Evolutionary conservation across 2,113 vertebrate genomes (phyloP).

Genomic region (Riparia riparia): DNA sequence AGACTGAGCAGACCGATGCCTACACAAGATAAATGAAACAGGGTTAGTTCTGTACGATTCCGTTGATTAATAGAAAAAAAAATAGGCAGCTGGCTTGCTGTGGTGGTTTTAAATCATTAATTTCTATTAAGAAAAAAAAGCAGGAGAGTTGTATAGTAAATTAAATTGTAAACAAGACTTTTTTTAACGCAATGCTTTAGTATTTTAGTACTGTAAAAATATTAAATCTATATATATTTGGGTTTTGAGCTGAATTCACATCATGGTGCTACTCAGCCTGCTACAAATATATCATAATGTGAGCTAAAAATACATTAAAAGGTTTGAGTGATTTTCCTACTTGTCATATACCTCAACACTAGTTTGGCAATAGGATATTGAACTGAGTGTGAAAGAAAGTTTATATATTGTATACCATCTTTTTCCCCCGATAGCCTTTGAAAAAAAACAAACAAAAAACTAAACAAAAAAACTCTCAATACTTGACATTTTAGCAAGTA

Average conservation of each 20-base stretch:
- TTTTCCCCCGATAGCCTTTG: slow-evolving; percentile 74
- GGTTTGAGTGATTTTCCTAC: slow-evolving; percentile 90
- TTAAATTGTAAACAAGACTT: slow-evolving; percentile 89
- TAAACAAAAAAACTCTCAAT: slow-evolving; percentile 75
- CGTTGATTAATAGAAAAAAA: slow-evolving; percentile 60
- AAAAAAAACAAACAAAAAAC: slow-evolving; percentile 57
- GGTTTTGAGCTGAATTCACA: slow-evolving; percentile 88
- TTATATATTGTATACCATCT: slow-evolving; percentile 80
- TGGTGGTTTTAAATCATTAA: slow-evolving; percentile 88
- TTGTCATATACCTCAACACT: slow-evolving; percentile 99
- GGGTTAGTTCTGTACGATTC: slow-evolving; percentile 83
- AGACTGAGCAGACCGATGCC: slow-evolving; percentile 75
- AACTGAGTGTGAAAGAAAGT: slow-evolving; percentile 81
- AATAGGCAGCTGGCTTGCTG: slow-evolving; percentile 96
- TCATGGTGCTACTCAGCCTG: slow-evolving; percentile 96
- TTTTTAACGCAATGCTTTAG: slow-evolving; percentile 88
- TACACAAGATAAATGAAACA: slow-evolving; percentile 81
- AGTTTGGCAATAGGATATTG: slow-evolving; percentile 93
- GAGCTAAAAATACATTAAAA: slow-evolving; percentile 84
- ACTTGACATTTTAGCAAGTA: slow-evolving; percentile 89
- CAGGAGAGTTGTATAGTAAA: slow-evolving; percentile 96
- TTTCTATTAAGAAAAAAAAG: slow-evolving; percentile 87
- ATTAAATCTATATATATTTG: slow-evolving; percentile 84
- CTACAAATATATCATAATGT: slow-evolving; percentile 90
- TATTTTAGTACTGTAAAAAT: slow-evolving; percentile 95